A percentile compares a stretch with the other conserved stretches of the same genome.
Conservation (phyloP, 2,797 vertebrate species). For the Danio tinwini region DNA sequence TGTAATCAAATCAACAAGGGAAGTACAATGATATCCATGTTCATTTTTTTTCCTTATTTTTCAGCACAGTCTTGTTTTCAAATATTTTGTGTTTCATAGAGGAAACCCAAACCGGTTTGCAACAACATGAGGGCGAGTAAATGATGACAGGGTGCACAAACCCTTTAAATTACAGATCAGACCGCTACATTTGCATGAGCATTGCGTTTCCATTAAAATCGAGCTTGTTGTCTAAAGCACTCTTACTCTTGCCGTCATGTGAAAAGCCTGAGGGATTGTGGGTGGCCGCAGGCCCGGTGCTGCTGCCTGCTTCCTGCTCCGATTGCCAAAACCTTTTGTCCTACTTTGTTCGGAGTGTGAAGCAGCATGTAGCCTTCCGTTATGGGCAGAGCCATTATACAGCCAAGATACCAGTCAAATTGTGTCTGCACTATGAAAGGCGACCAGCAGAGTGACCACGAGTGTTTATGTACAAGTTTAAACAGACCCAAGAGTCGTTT, state of each 20-base stretch:
- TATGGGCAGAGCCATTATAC: background rate
- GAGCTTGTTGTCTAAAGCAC: constrained; percentile 16
- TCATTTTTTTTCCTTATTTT: too few species aligned
- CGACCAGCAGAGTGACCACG: constrained; percentile 24
- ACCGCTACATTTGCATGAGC: constrained; percentile 8
- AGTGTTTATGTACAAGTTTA: constrained; percentile 25
- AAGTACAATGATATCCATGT: too few species aligned
- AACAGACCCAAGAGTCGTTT: constrained; percentile 11
- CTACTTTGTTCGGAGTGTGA: too few species aligned
- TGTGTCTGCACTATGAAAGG: constrained; percentile 16
- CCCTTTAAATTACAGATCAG: constrained; percentile 14
- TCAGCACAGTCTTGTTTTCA: too few species aligned
- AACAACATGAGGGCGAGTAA: background rate
- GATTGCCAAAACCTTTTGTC: constrained; percentile 41
- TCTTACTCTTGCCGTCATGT: constrained; percentile 18
- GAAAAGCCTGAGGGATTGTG: constrained; percentile 34
- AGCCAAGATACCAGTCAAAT: constrained; percentile 22
- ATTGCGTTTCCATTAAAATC: constrained; percentile 13
- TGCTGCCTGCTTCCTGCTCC: background rate
- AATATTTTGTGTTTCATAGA: background rate
- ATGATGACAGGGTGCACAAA: constrained; percentile 16
- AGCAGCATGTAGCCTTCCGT: too few species aligned
- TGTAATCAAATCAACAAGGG: too few species aligned
- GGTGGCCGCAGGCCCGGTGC: constrained; percentile 24
- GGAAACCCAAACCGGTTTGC: background rate